Conservation (phyloP, 2,113 vertebrate genomes). For the Callipepla californica region DNA sequence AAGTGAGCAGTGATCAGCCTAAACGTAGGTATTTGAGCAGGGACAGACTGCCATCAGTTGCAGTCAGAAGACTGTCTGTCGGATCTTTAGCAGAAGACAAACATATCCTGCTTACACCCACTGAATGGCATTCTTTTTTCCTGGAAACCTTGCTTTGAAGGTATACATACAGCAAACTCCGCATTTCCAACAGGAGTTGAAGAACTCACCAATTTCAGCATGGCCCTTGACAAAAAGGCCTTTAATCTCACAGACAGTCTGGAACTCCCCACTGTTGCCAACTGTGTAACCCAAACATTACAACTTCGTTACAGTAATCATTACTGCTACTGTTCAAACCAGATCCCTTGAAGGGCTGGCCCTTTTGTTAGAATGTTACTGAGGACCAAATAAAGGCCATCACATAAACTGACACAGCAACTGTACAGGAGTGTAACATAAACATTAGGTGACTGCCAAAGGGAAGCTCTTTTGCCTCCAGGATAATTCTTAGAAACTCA, state of each 20-base stretch:
- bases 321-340: background rate
- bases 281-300: background rate
- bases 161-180: background rate
- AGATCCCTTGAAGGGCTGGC: background rate
- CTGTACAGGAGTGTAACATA: background rate
- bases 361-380: background rate
- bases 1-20: conserved; percentile 14
- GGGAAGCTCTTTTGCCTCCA: background rate
- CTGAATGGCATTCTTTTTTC: background rate
- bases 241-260: background rate
- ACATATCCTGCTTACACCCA: background rate
- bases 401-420: background rate
- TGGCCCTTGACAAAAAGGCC: background rate
- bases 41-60: background rate
- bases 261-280: background rate
- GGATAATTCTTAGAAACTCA: background rate
- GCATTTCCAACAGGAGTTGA: background rate
- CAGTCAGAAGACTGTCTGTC: background rate
- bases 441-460: background rate
- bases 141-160: background rate
- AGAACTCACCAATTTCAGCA: background rate
- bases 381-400: background rate
- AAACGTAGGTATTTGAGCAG: conserved; percentile 12
- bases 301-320: background rate
- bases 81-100: background rate